A percentile compares a stretch with the other conserved stretches of the same genome.
Evolutionary conservation across 2,888 invertebrate species (phyloP).

Genomic region (Molanna angustata): DNA sequence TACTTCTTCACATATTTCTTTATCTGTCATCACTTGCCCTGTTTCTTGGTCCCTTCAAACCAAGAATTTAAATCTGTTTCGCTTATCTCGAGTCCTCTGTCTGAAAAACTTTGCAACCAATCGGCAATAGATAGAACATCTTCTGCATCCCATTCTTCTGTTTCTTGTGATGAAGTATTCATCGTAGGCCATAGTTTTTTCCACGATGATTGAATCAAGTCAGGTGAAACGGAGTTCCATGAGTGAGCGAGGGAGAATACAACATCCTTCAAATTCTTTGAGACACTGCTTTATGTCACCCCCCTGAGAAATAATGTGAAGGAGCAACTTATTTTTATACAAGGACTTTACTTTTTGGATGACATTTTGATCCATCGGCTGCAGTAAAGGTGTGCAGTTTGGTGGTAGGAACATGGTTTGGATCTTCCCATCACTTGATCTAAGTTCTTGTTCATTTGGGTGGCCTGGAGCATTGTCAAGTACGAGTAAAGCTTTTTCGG

Average conservation of each 20-base stretch:
- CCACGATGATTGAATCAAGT: background rate
- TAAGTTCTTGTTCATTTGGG: conserved; percentile 34
- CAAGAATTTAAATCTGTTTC: background rate
- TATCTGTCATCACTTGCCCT: background rate
- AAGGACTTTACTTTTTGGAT: no score
- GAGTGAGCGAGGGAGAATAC: background rate
- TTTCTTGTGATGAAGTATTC: background rate
- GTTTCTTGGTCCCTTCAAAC: background rate
- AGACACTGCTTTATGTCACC: background rate
- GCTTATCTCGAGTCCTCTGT: background rate
- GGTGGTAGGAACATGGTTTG: conserved; percentile 37
- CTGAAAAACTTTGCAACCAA: background rate
- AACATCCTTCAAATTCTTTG: background rate
- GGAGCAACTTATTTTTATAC: no score
- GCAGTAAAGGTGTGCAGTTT: conserved; percentile 33
- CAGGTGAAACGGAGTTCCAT: background rate
- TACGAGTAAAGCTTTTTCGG: conserved; percentile 36
- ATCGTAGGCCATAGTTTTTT: background rate
- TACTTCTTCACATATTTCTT: background rate
- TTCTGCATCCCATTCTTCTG: background rate
- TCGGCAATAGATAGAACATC: background rate
- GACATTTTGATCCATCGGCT: conserved; percentile 38
- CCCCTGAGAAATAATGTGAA: no score
- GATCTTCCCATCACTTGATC: conserved; percentile 36
- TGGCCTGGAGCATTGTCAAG: conserved; percentile 36